Evolutionary conservation across 2,113 vertebrate genomes (phyloP).

Genomic region (Cyprinodon tularosa): DNA sequence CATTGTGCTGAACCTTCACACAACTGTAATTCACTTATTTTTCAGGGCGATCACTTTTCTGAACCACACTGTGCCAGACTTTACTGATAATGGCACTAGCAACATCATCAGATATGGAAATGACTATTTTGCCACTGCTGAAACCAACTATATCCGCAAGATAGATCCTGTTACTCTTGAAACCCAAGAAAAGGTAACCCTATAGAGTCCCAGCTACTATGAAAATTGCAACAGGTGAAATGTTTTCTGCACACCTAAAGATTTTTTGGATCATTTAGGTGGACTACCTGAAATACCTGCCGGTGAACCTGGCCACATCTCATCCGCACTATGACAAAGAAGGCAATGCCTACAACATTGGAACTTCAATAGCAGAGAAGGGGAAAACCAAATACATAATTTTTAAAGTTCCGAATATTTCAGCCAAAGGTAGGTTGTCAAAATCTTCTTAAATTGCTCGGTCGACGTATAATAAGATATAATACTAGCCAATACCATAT

Average conservation of each 20-base stretch:
- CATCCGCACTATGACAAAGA: slow-evolving; percentile 94
- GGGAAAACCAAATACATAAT: slow-evolving; percentile 91
- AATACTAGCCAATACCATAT: too few relatives aligned
- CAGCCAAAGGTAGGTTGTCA: slow-evolving; percentile 75
- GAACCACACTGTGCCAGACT: slow-evolving; percentile 92
- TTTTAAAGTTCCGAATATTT: slow-evolving; percentile 86
- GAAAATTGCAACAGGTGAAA: background rate
- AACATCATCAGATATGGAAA: slow-evolving; percentile 93
- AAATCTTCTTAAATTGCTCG: background rate
- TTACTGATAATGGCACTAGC: slow-evolving; percentile 94
- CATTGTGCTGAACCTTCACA: background rate
- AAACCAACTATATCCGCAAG: slow-evolving; percentile 94
- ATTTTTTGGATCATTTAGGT: slow-evolving; percentile 74
- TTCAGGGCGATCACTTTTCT: slow-evolving; percentile 89
- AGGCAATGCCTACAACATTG: slow-evolving; percentile 91
- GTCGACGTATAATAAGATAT: too few relatives aligned
- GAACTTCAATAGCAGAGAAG: slow-evolving; percentile 91
- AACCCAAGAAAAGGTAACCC: slow-evolving; percentile 89
- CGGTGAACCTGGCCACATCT: slow-evolving; percentile 84
- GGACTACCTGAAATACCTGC: slow-evolving; percentile 88
- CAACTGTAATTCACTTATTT: background rate
- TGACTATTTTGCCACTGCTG: slow-evolving; percentile 88
- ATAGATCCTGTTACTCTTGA: slow-evolving; percentile 89
- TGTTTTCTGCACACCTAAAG: background rate
- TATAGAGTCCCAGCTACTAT: fast-evolving